Conservation (phyloP, 2,888 invertebrate genomes). For the Labia minor region DNA sequence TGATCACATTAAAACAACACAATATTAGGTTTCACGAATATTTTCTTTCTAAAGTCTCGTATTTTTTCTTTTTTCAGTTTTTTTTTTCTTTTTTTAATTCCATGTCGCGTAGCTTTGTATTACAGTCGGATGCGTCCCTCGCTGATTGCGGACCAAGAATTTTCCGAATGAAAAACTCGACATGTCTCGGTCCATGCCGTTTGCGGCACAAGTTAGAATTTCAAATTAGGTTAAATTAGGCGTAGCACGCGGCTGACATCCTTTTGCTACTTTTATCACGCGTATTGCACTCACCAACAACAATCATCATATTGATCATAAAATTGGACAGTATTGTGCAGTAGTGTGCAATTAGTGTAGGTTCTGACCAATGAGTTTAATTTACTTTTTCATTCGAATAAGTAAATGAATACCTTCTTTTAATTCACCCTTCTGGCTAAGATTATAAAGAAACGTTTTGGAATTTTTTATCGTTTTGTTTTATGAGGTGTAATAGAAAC, state of each 20-base stretch:
- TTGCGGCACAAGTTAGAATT: constrained; percentile 4
- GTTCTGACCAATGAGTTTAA: too few species aligned
- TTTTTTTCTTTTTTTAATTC: neutral
- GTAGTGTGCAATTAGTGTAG: too few species aligned
- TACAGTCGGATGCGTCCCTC: constrained; percentile 5
- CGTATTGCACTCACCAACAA: too few species aligned
- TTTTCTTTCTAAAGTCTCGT: neutral
- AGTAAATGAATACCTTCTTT: too few species aligned
- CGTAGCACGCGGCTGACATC: neutral
- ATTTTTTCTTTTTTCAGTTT: neutral
- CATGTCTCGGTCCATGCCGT: neutral
- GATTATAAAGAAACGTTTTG: too few species aligned
- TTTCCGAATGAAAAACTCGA: constrained; percentile 13
- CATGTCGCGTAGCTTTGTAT: constrained; percentile 13
- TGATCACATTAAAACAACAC: neutral
- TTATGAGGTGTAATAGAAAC: too few species aligned
- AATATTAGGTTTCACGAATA: neutral
- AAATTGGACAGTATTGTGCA: too few species aligned
- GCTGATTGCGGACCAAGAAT: constrained; percentile 13
- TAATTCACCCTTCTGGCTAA: too few species aligned
- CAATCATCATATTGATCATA: too few species aligned
- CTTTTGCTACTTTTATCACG: neutral
- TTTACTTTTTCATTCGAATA: too few species aligned
- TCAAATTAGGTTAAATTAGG: constrained; percentile 13
- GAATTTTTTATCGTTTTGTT: too few species aligned